Evolutionary conservation across 2,797 vertebrate species (phyloP), one percentile per base, ranked within the genome.

Genomic region (Semaprochilodus insignis): DNA sequence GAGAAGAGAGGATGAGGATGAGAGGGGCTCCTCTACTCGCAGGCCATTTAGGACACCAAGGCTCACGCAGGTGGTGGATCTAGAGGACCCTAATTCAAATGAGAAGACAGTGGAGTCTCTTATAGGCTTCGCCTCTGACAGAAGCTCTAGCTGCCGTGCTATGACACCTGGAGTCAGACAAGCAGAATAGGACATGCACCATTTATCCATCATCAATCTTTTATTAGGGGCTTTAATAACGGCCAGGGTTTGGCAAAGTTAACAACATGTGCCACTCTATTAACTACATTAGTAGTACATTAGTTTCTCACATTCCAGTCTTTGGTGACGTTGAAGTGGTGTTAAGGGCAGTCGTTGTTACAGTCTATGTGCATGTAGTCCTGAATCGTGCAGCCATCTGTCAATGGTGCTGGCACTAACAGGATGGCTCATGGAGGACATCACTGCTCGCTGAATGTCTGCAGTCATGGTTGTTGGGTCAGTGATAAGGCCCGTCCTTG

Each of bases 1-100:
- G 78, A 83, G 65, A 66, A 81, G 81, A 83, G 51, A 81, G 91
- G 92, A 83, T 60, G 62, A 69, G 63, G 23, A 74, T 74, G 77
- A 83, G 77, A 93, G 89, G 88, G 89, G 84, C 88, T 88, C 90
- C 90, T 93, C 92, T 92, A 85, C 86, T 88, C 81, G 36, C 80
- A 63, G 73, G 82, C 78, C 84, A 86, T 86, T 88, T 79, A 88
- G 69, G 74, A 77, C 25, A 31, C 52, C 70, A 51, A 21, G 74
- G 54, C 31, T 31, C 72, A 16, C 52, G 79, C 84, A 85, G 86
- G 84, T 87, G 86, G 77, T 77, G 78, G 65, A 74, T 85, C 79
- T 74, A 60, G 77, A 71, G 44, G 66, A 73, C 60, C 57, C 54
- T 87, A 34, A 82, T 85, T 85, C 79, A 82, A 52, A 81, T 27